Base-by-base conservation (phyloP, 2,113 vertebrate species). In the Equus quagga region DNA sequence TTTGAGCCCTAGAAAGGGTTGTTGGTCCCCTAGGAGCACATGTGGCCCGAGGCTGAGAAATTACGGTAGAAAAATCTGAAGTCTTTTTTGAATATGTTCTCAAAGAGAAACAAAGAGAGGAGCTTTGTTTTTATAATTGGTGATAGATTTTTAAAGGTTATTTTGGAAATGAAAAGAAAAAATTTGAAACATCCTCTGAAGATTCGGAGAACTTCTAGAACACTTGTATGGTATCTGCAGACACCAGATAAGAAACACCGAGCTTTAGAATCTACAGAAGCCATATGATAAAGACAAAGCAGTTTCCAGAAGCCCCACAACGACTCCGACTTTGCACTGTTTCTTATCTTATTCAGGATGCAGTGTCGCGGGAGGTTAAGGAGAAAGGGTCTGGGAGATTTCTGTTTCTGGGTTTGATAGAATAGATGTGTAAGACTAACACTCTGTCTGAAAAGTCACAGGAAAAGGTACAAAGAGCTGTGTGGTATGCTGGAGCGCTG, bases 221-320 rank as follows among this genome's bases (percentile, higher is more conserved):
- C 3, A 24, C 46, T 62, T 11, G 8, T 2, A 7, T 3, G 14
- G 15, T 26, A 3, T 36, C 21, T 15, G 21, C 58, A 26, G 21
- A 17, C 2, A 18, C 28, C 3, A 0, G 18, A 19, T 0, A 26
- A 46, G 70, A 75, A 13, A 3, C 54, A 31, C 41, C 18, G 21
- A n/a, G 10, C 41, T 33, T 19, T 6, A 5, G 72, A 24, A 17
- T 17, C 28, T 46, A n/a, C 72, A 26, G 72, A 49, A 46, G 41
- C 26, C 10, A 21, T 21, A 12, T 13, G 19, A 8, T n/a, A 31
- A 46, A 33, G 14, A 19, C 3, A 33, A 31, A 31, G 33, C 41
- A 8, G 33, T 8, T 21, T 7, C 19, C 18, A 33, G 60, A 84
- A 33, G 28, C 11, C 28, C 28, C 3, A 4, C 18, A 33, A 23